These are phyloP conservation scores for Pammene fasciana DNA, from an alignment of 2,888 invertebrate genomes.

Conservation along the genomic window DNA sequence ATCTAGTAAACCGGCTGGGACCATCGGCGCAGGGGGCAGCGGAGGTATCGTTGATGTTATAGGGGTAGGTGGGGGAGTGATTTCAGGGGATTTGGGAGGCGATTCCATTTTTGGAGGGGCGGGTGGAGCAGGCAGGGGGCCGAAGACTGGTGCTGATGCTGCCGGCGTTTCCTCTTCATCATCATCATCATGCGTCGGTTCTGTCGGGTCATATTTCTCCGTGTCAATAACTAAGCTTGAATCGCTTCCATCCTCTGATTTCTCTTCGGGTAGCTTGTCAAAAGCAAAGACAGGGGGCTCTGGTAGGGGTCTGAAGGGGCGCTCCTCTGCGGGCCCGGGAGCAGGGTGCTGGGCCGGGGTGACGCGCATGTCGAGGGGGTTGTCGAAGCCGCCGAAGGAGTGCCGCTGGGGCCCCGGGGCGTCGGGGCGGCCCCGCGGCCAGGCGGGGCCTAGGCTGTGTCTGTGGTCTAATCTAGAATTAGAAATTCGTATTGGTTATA, in stretches of 20 bases:
- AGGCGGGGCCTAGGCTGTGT: conserved; percentile 39
- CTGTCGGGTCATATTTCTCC: conserved; percentile 83
- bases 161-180: conserved; percentile 48
- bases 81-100: conserved; percentile 3
- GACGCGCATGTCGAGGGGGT: conserved; percentile 71
- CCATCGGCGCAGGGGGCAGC: conserved; percentile 29
- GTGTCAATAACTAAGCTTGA: conserved; percentile 84
- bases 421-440: conserved; percentile 48
- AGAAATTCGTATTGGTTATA: neutral
- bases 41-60: neutral
- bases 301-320: conserved; percentile 58
- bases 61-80: conserved; percentile 8
- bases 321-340: conserved; percentile 43
- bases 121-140: conserved; percentile 25
- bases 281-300: conserved; percentile 69
- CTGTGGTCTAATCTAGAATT: conserved; percentile 29
- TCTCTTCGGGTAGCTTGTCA: conserved; percentile 65
- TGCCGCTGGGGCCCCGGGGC: conserved; percentile 52
- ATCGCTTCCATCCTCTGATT: conserved; percentile 81
- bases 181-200: conserved; percentile 76
- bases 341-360: conserved; percentile 45
- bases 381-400: conserved; percentile 64
- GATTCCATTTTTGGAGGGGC: conserved; percentile 19
- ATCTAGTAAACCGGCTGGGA: conserved; percentile 42
- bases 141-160: conserved; percentile 13